Base-by-base conservation (phyloP, 2,113 vertebrate species). In the Galeopterus variegatus region DNA sequence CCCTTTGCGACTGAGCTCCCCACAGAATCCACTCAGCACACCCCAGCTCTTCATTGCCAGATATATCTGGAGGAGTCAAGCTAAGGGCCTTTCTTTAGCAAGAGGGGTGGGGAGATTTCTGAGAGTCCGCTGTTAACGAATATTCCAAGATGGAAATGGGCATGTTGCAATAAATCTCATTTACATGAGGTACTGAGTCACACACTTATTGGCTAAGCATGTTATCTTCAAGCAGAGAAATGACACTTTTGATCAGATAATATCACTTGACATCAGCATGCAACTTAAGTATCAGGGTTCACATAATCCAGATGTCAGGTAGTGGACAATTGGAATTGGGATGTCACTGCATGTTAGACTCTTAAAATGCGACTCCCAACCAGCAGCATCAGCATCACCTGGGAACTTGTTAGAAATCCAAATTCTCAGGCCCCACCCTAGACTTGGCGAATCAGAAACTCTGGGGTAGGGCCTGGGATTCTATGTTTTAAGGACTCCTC, bases 121-220 rank as follows among this genome's bases (percentile, higher is more conserved):
- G 6, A 67, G 48, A 80, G n/a, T 36, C 31, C 21, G 2, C n/a
- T 24, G 28, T 81, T 52, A 18, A 18, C 41, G 79, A 65, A 64
- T 56, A 69, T 31, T 56, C 87, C 82, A 88, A 8, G 45, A 21
- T 50, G 48, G 65, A 54, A 60, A 76, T 19, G 13, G 48, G 10
- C 21, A 7, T 5, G 8, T 60, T 50, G 58, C 52, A 70, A 1
- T 9, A 10, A 7, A 33, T 15, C 31, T 81, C 41, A 58, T 0
- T 15, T 24, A 75, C 2, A 5, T 0, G 31, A 13, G 19, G 2
- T 3, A 8, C 1, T 2, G 11, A 15, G 33, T 41, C 69, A n/a
- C 54, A 13, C 8, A 2, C 36, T 31, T 28, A 36, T 1, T n/a
- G 36, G 54, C 54, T n/a, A n/a, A 85, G 24, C 26, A 36, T 8